Conservation (phyloP, 2,888 invertebrate species). For the Epinotia ramella region DNA sequence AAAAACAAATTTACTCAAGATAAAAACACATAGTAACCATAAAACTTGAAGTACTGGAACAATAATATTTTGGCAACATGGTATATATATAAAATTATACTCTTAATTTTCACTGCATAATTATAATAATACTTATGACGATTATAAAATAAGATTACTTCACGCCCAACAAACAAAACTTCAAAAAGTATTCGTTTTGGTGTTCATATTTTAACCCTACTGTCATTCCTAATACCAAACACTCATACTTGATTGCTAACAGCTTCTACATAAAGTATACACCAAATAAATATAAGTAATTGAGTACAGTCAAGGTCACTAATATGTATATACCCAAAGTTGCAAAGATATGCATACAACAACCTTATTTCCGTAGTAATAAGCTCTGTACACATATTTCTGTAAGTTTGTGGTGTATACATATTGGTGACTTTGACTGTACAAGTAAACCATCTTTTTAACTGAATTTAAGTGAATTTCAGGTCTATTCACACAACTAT, state of each 20-base stretch:
- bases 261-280: neutral
- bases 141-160: constrained; percentile 15
- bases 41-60: neutral
- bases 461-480: neutral
- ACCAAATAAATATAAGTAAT: neutral
- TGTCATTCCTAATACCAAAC: neutral
- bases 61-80: constrained; percentile 14
- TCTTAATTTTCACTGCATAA: constrained; percentile 8
- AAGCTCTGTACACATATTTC: too few species aligned
- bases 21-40: constrained; percentile 11
- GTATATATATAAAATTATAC: neutral
- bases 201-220: neutral
- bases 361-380: too few species aligned
- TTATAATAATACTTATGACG: constrained; percentile 17
- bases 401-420: too few species aligned
- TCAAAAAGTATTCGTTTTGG: neutral
- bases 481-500: constrained; percentile 3
- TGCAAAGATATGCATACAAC: too few species aligned
- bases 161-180: neutral
- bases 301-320: too few species aligned
- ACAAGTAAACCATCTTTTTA: too few species aligned
- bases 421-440: too few species aligned
- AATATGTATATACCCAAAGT: too few species aligned
- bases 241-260: neutral
- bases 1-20: neutral